A percentile compares a stretch with the other conserved stretches of the same genome.
Evolutionary conservation across 2,113 vertebrate genomes (phyloP).

Genomic region (Lamprotornis superbus): DNA sequence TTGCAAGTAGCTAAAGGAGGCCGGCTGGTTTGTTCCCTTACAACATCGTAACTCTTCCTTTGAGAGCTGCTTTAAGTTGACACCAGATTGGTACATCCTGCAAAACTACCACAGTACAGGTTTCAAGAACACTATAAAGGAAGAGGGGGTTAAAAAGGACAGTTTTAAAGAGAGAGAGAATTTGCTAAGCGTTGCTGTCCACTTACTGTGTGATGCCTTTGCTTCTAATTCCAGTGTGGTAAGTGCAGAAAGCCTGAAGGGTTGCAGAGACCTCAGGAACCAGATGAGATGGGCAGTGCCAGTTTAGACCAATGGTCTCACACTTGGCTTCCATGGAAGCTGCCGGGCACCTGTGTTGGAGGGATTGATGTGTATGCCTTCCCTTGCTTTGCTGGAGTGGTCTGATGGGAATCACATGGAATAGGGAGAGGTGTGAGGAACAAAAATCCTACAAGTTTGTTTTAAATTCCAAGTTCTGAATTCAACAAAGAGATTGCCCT

Average conservation of each 20-base stretch:
- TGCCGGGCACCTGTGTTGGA: accelerated
- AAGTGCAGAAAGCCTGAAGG: not conserved
- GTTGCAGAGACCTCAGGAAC: not conserved
- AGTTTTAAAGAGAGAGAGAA: not conserved
- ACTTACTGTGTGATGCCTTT: not conserved
- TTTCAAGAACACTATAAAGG: not conserved
- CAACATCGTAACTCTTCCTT: not conserved
- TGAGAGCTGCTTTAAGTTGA: not conserved
- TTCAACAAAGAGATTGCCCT: not conserved
- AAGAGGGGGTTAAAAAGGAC: not conserved
- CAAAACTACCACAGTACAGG: not conserved
- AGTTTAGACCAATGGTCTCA: not conserved
- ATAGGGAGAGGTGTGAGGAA: not conserved
- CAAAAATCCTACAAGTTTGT: not conserved
- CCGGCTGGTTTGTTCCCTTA: not conserved
- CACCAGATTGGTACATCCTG: not conserved
- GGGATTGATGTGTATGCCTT: not conserved
- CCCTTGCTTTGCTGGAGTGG: not conserved
- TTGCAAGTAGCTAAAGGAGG: not conserved
- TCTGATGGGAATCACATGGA: not conserved
- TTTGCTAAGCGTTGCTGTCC: not conserved
- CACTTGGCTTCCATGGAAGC: not conserved
- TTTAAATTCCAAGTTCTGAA: not conserved
- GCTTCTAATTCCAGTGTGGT: not conserved
- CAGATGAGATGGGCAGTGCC: not conserved